Evolutionary conservation across 2,888 invertebrate species (phyloP).

Genomic region (Acrobasis suavella): DNA sequence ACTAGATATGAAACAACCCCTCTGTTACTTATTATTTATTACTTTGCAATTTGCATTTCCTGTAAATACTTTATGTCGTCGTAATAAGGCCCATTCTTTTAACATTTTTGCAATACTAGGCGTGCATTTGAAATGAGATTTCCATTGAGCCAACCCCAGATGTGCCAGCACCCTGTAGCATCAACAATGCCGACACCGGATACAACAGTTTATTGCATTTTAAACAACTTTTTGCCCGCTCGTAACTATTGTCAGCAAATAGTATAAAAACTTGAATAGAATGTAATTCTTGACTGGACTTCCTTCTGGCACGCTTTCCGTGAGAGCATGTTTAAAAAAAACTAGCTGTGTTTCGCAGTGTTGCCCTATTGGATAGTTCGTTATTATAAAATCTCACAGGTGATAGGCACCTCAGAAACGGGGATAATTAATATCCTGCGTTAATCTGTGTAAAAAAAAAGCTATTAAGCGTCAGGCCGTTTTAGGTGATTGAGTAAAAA

Average conservation of each 20-base stretch:
- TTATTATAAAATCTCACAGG: too few relatives aligned
- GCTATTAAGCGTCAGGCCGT: too few relatives aligned
- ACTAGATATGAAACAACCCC: too few relatives aligned
- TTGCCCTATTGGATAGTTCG: not conserved
- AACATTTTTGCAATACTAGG: too few relatives aligned
- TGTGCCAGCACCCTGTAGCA: not conserved
- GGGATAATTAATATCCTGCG: too few relatives aligned
- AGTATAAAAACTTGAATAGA: conserved; percentile 3
- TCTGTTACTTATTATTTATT: too few relatives aligned
- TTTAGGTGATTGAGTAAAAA: too few relatives aligned
- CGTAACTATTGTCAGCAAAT: not conserved
- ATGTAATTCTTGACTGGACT: conserved; percentile 11
- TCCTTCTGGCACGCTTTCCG: conserved; percentile 4
- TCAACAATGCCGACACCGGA: not conserved
- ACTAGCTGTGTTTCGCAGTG: not conserved
- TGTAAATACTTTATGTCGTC: too few relatives aligned
- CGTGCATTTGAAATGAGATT: not conserved
- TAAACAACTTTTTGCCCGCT: not conserved
- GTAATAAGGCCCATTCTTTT: too few relatives aligned
- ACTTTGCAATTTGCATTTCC: too few relatives aligned
- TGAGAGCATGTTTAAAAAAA: not conserved
- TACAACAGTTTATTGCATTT: not conserved
- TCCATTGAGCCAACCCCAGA: not conserved
- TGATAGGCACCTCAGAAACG: too few relatives aligned
- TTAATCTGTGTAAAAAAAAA: too few relatives aligned